Percentiles rank a stretch among this genome's conserved stretches.
Evolutionary conservation across 2,888 invertebrate genomes (phyloP).

Genomic region (Cheilosia scutellata): DNA sequence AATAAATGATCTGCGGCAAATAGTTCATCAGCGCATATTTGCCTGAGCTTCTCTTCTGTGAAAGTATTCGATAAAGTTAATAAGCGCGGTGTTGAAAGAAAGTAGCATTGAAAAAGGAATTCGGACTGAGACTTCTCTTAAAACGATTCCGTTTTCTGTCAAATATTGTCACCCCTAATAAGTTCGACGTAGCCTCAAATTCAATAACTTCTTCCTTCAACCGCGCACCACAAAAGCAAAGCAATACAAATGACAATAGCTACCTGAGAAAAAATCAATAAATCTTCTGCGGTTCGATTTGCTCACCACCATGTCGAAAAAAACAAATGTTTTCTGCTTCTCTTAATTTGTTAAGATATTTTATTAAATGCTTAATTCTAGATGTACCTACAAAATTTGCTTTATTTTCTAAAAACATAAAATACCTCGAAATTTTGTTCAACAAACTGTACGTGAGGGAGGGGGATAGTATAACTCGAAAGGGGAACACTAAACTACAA

Average conservation of each 20-base stretch:
- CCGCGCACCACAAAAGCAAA: neutral
- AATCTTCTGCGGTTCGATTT: slow-evolving; percentile 22
- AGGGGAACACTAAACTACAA: slow-evolving; percentile 53
- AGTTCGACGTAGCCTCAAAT: no score
- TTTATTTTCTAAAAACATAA: slow-evolving; percentile 66
- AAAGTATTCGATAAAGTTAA: no score
- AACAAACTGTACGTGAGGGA: slow-evolving; percentile 52
- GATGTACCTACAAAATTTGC: slow-evolving; percentile 63
- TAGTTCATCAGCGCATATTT: no score
- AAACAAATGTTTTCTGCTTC: neutral
- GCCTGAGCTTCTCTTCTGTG: no score
- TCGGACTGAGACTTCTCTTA: no score
- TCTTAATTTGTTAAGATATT: slow-evolving; percentile 61
- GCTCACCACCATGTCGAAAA: neutral
- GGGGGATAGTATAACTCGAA: neutral
- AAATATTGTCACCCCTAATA: no score
- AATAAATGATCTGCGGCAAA: no score
- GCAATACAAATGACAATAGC: slow-evolving; percentile 9
- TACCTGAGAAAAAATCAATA: slow-evolving; percentile 64
- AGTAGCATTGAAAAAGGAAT: no score
- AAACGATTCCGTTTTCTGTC: no score
- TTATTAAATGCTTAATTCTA: slow-evolving; percentile 73
- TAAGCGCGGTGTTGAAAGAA: no score
- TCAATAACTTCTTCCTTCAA: neutral
- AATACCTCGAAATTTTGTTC: slow-evolving; percentile 64